phyloP scores from a whole-genome alignment of 2,113 vertebrate species.

The Centropus bengalensis region DNA sequence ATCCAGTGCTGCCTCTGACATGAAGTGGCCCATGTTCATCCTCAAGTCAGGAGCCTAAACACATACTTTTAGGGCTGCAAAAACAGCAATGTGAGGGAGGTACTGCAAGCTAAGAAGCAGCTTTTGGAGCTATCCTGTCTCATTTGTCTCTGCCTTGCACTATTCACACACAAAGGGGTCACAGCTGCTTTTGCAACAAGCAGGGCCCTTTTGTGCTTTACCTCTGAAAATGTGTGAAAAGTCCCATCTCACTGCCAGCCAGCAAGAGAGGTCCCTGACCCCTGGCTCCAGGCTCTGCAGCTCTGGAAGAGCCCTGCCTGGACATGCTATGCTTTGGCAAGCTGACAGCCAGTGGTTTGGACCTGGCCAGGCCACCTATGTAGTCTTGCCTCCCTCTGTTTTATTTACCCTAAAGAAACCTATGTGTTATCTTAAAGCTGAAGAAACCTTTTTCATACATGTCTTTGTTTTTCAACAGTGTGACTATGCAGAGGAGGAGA shows the following conservation, averaged over 20 bases:
- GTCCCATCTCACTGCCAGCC: neutral
- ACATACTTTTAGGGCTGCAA: neutral
- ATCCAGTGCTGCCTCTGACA: neutral
- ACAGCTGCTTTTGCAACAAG: neutral
- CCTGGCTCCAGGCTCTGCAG: neutral
- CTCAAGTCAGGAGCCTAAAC: neutral
- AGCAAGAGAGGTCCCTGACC: neutral
- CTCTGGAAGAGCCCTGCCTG: neutral
- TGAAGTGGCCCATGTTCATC: neutral
- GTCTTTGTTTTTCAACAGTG: neutral
- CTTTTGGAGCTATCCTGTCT: neutral
- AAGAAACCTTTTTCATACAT: neutral
- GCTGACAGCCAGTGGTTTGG: neutral
- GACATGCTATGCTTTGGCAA: neutral
- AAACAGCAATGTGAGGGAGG: neutral
- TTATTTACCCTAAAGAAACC: neutral
- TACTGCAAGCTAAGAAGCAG: neutral
- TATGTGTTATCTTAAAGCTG: neutral
- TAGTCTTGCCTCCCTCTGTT: neutral
- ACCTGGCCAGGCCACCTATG: neutral
- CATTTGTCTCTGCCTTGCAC: neutral
- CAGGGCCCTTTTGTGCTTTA: neutral
- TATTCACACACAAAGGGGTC: rapidly evolving
- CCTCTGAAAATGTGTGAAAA: neutral
- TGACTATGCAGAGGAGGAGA: neutral